phyloP scores from a whole-genome alignment of 2,888 invertebrate genomes.

The Hedya salicella region DNA sequence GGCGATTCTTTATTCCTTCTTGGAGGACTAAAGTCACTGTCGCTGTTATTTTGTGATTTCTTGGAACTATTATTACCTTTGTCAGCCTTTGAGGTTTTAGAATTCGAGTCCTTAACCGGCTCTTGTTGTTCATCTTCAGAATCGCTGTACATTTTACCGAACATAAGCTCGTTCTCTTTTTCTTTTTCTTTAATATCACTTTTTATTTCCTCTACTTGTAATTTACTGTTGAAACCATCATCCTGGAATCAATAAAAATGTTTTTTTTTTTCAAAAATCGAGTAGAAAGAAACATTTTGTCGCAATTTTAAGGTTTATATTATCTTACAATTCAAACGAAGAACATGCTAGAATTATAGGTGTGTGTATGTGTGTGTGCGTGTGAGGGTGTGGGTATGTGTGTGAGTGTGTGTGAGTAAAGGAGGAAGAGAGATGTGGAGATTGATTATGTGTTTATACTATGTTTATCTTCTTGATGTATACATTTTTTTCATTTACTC shows the following conservation, averaged over 20 bases:
- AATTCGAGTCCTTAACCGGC: conserved; percentile 15
- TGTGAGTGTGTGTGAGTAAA: too few relatives aligned
- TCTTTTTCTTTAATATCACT: conserved; percentile 67
- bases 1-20: conserved; percentile 46
- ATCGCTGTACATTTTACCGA: conserved; percentile 82
- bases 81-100: conserved; percentile 4
- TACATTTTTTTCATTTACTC: too few relatives aligned
- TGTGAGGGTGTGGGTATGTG: too few relatives aligned
- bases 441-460: too few relatives aligned
- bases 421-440: too few relatives aligned
- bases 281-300: too few relatives aligned
- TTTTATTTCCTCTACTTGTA: conserved; percentile 77
- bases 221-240: conserved; percentile 79
- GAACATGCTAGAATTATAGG: too few relatives aligned
- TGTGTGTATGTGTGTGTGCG: too few relatives aligned
- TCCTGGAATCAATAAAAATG: conserved; percentile 59
- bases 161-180: conserved; percentile 76
- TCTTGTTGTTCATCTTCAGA: conserved; percentile 73
- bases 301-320: too few relatives aligned
- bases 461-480: too few relatives aligned
- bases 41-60: conserved; percentile 52
- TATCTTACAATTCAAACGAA: too few relatives aligned
- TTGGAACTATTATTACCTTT: conserved; percentile 24
- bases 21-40: conserved; percentile 73
- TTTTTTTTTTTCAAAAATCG: too few relatives aligned